phyloP scores from a whole-genome alignment of 1,140 invertebrate species.

The Heterodera carotae region DNA sequence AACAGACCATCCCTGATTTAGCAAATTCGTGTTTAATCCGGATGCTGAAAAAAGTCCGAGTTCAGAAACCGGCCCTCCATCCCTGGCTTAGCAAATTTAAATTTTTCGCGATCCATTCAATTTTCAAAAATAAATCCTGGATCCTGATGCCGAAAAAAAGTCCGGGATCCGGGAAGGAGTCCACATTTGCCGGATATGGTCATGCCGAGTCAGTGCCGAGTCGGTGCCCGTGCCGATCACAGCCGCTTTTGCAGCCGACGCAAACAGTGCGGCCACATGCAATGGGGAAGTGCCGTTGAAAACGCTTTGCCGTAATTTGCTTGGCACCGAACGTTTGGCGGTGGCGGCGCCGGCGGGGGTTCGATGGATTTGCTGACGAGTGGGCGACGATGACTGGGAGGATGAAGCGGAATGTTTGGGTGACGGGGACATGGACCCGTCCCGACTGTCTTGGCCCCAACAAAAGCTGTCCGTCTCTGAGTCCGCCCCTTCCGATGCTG shows the following conservation, averaged over 20 bases:
- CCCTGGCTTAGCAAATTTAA: too few species aligned
- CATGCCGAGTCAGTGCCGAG: constrained; percentile 3
- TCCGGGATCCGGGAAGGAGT: too few species aligned
- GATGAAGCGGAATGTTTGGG: constrained; percentile 2
- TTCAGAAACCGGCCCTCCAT: too few species aligned
- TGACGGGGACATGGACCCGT: not conserved
- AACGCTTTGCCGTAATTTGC: constrained; percentile 12
- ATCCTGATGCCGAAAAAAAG: too few species aligned
- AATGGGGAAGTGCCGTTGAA: constrained; percentile 22
- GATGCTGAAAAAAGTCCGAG: too few species aligned
- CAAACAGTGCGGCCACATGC: constrained; percentile 33
- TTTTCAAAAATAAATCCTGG: too few species aligned
- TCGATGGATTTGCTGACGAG: not conserved
- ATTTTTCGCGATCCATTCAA: too few species aligned
- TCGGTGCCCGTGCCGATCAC: constrained; percentile 18
- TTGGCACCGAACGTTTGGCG: constrained; percentile 13
- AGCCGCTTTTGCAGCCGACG: constrained; percentile 31
- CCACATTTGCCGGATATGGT: too few species aligned
- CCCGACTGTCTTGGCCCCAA: constrained; percentile 3
- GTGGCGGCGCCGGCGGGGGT: not conserved
- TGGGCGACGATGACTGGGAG: not conserved
- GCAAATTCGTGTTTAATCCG: too few species aligned
- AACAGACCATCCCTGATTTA: too few species aligned
- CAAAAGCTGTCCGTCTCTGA: not conserved
- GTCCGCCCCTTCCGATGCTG: not conserved